Evolutionary conservation across 2,888 invertebrate genomes (phyloP).

Genomic region (Liposcelis brunnea): DNA sequence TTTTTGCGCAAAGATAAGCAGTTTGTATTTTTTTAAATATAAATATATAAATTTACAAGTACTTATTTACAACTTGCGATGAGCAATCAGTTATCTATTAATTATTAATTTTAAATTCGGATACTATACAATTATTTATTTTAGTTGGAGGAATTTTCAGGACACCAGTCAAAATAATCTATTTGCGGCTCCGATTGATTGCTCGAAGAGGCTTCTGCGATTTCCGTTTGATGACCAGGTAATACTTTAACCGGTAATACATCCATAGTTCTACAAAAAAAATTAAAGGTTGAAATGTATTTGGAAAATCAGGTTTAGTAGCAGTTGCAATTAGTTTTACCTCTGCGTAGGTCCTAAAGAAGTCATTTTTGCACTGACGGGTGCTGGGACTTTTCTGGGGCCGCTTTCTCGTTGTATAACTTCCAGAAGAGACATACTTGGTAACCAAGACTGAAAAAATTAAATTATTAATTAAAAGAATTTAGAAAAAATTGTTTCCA

Average conservation of each 20-base stretch:
- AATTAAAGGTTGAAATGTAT: neutral
- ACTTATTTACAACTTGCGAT: no score
- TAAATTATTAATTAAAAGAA: slow-evolving; percentile 13
- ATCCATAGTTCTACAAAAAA: neutral
- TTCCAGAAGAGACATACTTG: slow-evolving; percentile 68
- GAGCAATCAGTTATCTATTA: no score
- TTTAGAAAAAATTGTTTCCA: slow-evolving; percentile 9
- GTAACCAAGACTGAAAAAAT: slow-evolving; percentile 61
- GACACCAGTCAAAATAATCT: neutral
- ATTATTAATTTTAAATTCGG: no score
- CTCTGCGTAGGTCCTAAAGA: neutral
- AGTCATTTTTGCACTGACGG: slow-evolving; percentile 25
- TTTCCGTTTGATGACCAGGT: no score
- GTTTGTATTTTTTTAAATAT: no score
- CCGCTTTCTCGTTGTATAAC: slow-evolving; percentile 63
- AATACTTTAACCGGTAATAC: neutral
- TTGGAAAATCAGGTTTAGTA: neutral
- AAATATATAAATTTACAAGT: no score
- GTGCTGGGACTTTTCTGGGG: slow-evolving; percentile 62
- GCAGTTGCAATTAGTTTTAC: no score
- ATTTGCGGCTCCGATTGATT: neutral
- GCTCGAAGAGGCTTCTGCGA: no score
- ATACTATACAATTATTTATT: no score
- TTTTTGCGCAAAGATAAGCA: no score
- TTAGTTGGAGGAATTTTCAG: no score